phyloP scores from a whole-genome alignment of 2,113 vertebrate species.

The Cyanistes caeruleus region DNA sequence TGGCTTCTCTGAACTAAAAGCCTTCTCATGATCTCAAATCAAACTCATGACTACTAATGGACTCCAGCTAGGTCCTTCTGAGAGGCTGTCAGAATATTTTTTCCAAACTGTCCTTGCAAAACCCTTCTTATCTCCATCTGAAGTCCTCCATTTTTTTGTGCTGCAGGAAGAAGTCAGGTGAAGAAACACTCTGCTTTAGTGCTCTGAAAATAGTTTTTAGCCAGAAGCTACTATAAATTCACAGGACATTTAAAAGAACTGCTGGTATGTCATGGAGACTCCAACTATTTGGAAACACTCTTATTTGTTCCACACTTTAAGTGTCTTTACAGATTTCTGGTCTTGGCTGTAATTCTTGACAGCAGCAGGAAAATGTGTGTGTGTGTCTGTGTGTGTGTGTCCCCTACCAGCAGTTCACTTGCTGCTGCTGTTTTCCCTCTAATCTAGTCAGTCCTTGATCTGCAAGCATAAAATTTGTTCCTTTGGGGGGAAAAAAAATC shows the following conservation, averaged over 20 bases:
- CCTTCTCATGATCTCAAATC: conserved; percentile 20
- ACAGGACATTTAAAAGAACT: conserved; percentile 26
- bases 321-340: neutral
- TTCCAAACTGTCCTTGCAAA: neutral
- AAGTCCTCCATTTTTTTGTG: neutral
- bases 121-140: neutral
- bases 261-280: neutral
- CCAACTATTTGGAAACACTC: neutral
- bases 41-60: conserved; percentile 24
- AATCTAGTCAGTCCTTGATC: neutral
- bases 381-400: too few relatives aligned
- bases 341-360: neutral
- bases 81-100: neutral
- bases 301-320: neutral
- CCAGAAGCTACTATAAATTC: conserved; percentile 12
- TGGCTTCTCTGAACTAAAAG: conserved; percentile 30
- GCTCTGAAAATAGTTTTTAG: conserved; percentile 2
- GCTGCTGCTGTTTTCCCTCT: neutral
- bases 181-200: neutral
- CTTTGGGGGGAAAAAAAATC: neutral
- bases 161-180: neutral
- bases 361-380: neutral
- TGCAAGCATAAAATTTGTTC: neutral
- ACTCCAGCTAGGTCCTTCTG: neutral
- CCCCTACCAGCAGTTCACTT: neutral